A percentile compares a stretch with the other conserved stretches of the same genome.
Evolutionary conservation across 2,113 vertebrate species (phyloP).

Genomic region (Lophius piscatorius): DNA sequence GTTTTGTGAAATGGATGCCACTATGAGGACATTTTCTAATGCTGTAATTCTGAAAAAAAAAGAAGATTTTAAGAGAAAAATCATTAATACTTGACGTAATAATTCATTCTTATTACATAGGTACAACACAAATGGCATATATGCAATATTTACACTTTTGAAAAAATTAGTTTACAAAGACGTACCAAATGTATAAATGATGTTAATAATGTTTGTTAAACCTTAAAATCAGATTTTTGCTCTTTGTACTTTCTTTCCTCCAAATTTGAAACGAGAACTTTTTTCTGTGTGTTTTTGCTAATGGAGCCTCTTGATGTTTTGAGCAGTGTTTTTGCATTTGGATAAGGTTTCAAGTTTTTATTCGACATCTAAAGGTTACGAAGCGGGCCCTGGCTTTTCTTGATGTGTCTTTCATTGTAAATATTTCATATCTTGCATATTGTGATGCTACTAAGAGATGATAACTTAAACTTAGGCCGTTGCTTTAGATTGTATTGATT

Average conservation of each 20-base stretch:
- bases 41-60: slow-evolving; percentile 76
- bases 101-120: slow-evolving; percentile 82
- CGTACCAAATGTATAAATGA: slow-evolving; percentile 96
- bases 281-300: slow-evolving; percentile 83
- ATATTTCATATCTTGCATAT: slow-evolving; percentile 90
- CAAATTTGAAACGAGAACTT: slow-evolving; percentile 89
- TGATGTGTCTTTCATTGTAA: slow-evolving; percentile 94
- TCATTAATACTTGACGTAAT: slow-evolving; percentile 75
- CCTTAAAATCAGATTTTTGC: slow-evolving; percentile 85
- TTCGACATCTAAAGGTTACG: slow-evolving; percentile 88
- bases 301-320: slow-evolving; percentile 89
- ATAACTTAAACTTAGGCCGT: slow-evolving; percentile 89
- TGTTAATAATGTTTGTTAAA: slow-evolving; percentile 90
- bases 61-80: slow-evolving; percentile 64
- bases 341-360: slow-evolving; percentile 84
- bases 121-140: slow-evolving; percentile 95
- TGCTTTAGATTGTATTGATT: slow-evolving; percentile 96
- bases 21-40: slow-evolving; percentile 81
- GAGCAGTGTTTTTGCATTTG: slow-evolving; percentile 92
- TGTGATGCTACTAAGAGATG: slow-evolving; percentile 88
- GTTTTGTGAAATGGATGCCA: slow-evolving; percentile 78
- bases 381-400: slow-evolving; percentile 85
- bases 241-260: slow-evolving; percentile 89
- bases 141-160: slow-evolving; percentile 98
- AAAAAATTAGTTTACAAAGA: slow-evolving; percentile 94